Evolutionary conservation across 2,888 invertebrate genomes (phyloP).

Genomic region (Leptopterna dolabrata): DNA sequence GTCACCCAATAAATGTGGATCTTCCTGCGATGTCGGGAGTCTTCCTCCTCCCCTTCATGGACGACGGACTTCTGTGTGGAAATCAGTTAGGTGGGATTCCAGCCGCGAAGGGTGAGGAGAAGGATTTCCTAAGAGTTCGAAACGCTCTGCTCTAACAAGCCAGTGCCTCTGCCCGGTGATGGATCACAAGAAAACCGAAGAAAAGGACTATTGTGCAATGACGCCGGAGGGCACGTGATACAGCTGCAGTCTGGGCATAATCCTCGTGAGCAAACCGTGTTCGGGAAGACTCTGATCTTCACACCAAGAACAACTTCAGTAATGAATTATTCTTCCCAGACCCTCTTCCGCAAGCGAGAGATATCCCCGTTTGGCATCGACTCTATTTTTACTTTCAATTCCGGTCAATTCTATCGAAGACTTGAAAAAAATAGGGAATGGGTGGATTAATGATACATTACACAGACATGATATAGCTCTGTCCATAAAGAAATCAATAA

Average conservation of each 20-base stretch:
- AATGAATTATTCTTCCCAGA: background rate
- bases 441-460: too few relatives aligned
- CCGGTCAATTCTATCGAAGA: too few relatives aligned
- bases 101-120: background rate
- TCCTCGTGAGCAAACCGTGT: background rate
- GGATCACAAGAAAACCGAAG: conserved; percentile 23
- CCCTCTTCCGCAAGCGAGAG: background rate
- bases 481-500: too few relatives aligned
- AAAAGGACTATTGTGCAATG: conserved; percentile 31
- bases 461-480: too few relatives aligned
- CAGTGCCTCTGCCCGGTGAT: background rate
- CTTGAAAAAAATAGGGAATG: too few relatives aligned
- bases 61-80: conserved; percentile 6
- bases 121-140: conserved; percentile 8
- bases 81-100: background rate
- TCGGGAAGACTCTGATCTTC: background rate
- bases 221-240: background rate
- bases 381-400: too few relatives aligned
- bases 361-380: too few relatives aligned
- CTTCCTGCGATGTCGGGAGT: background rate
- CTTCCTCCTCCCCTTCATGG: conserved; percentile 3
- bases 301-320: background rate
- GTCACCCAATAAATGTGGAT: background rate
- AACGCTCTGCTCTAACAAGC: conserved; percentile 24
- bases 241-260: background rate